These are phyloP conservation scores for Himalopsyche anomala DNA, from an alignment of 2,888 invertebrate species.

Conservation along the genomic window DNA sequence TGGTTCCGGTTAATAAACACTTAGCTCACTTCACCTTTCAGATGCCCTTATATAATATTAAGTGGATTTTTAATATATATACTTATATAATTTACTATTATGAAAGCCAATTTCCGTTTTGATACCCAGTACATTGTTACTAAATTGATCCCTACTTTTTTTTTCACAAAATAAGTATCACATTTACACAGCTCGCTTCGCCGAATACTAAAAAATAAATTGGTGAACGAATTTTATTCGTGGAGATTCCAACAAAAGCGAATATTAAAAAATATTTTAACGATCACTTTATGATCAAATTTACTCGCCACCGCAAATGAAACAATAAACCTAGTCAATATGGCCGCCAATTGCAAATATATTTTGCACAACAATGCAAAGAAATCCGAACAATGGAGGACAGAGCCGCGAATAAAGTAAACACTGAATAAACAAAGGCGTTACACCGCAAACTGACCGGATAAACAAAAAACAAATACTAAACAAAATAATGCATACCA, in stretches of 20 bases:
- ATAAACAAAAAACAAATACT: constrained; percentile 35
- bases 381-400: constrained; percentile 27
- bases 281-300: background rate
- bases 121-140: too few species aligned
- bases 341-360: constrained; percentile 42
- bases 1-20: too few species aligned
- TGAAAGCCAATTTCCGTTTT: too few species aligned
- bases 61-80: too few species aligned
- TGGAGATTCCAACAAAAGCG: background rate
- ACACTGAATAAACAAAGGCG: constrained; percentile 43
- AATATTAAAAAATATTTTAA: constrained; percentile 16
- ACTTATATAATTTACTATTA: too few species aligned
- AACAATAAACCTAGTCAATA: constrained; percentile 37
- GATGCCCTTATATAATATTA: too few species aligned
- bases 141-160: too few species aligned
- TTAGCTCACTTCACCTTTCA: too few species aligned
- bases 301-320: constrained; percentile 13
- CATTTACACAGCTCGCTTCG: too few species aligned
- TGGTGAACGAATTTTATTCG: background rate
- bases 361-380: constrained; percentile 29
- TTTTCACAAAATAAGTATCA: too few species aligned
- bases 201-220: background rate
- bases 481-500: constrained; percentile 20
- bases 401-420: constrained; percentile 38
- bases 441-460: constrained; percentile 43